Base-by-base conservation (phyloP, 2,888 invertebrate genomes). In the Pecten maximus region DNA sequence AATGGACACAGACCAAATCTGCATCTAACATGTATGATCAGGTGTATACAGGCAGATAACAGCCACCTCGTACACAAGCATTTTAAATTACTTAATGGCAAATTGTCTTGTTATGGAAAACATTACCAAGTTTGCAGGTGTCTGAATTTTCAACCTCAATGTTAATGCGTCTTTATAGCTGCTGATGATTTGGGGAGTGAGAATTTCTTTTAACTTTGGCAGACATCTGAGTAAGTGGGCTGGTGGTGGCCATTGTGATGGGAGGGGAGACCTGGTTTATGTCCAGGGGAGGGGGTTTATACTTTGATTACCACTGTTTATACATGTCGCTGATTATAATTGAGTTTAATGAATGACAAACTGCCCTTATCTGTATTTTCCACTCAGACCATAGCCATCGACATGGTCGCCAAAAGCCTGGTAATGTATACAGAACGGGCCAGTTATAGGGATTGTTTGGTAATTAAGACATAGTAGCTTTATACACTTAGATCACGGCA, bases 21-120 rank as follows among this genome's bases (percentile, higher is more conserved):
- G 74, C 74, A 74, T 19, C 35, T 35, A 8, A 74, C 74, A 19
- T 54, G 54, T 54, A 23, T 54, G n/a, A 54, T n/a, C 54, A 54
- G 19, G 23, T 54, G 19, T 74, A 28, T 74, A 74, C 74, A 10
- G 35, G 1, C 28, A 74, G 74, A 74, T 74, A 74, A 35, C 74
- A 74, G 74, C 74, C 35, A 74, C 16, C n/a, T n/a, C n/a, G 23
- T 74, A 74, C 23, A 74, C 74, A 74, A 74, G 74, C 74, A 74
- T 74, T 74, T 74, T 74, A 74, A 74, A 74, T 74, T 35, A 74
- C 74, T 74, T 74, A 74, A 74, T 74, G 74, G 74, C 74, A 74
- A 74, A 74, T 74, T 74, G 74, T 74, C 74, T 74, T 74, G 74
- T 74, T 74, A 74, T 74, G 28, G 74, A 74, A 74, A 74, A 74